These are phyloP conservation scores for Sussaba pulchella DNA, from an alignment of 2,888 invertebrate genomes.

Conservation along the genomic window DNA sequence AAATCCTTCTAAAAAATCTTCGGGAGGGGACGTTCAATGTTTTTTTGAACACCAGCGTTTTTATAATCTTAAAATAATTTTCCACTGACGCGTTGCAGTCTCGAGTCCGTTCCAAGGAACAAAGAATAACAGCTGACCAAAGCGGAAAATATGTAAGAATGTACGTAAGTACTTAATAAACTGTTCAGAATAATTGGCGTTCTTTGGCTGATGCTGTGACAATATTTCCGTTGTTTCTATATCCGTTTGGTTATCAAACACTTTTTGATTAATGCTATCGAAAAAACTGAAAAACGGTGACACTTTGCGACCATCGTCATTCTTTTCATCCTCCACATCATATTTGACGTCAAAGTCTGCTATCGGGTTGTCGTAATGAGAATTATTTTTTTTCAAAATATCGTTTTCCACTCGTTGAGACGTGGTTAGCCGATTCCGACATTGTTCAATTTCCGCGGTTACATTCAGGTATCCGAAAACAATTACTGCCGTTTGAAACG, in stretches of 20 bases:
- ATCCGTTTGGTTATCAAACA: not conserved
- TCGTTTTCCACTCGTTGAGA: too few relatives aligned
- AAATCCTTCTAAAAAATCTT: too few relatives aligned
- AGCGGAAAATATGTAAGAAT: slow-evolving; percentile 28
- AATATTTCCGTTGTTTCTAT: not conserved
- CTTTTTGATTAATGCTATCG: not conserved
- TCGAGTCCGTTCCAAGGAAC: not conserved
- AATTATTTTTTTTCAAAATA: too few relatives aligned
- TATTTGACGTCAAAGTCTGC: too few relatives aligned
- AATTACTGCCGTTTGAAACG: not conserved
- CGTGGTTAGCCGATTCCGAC: too few relatives aligned
- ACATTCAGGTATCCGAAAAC: slow-evolving; percentile 11
- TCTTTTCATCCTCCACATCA: too few relatives aligned
- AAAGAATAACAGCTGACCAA: slow-evolving; percentile 36
- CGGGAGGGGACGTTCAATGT: too few relatives aligned
- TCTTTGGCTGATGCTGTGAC: not conserved
- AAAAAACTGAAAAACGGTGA: not conserved
- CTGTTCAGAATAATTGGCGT: not conserved
- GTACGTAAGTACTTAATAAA: slow-evolving; percentile 21
- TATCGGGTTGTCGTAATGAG: too few relatives aligned
- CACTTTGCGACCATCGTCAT: not conserved
- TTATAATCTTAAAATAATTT: slow-evolving; percentile 46
- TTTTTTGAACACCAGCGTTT: slow-evolving; percentile 14
- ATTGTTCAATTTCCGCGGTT: not conserved
- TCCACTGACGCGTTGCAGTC: slow-evolving; percentile 46